phyloP scores from a whole-genome alignment of 2,797 vertebrate species.

The Clarias fuscus region DNA sequence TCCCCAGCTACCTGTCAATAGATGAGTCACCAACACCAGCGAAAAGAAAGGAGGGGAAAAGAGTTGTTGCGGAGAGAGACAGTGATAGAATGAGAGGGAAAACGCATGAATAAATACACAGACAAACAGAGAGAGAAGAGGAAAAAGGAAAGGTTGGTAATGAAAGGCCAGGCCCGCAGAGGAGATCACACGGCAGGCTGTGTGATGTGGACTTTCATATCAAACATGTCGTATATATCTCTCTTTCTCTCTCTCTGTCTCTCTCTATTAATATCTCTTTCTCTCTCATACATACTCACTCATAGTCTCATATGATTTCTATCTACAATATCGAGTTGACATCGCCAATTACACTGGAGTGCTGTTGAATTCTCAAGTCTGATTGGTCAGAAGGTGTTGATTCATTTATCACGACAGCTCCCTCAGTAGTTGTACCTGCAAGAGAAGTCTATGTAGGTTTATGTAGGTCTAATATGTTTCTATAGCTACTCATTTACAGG shows the following conservation, averaged over 20 bases:
- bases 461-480: not conserved
- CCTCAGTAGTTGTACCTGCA: not conserved
- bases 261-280: not conserved
- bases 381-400: not conserved
- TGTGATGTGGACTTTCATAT: slow-evolving; percentile 13
- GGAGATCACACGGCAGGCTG: slow-evolving; percentile 13
- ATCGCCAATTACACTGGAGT: not conserved
- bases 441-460: not conserved
- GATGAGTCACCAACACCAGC: slow-evolving; percentile 54
- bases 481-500: not conserved
- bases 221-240: not conserved
- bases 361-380: not conserved
- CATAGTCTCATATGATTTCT: slow-evolving; percentile 3
- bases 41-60: slow-evolving; percentile 29
- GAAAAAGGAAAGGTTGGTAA: slow-evolving; percentile 11
- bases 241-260: not conserved
- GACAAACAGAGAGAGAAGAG: slow-evolving; percentile 2
- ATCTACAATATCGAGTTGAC: not conserved
- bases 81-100: not conserved
- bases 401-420: not conserved
- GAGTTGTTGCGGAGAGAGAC: slow-evolving; percentile 6
- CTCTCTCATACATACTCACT: not conserved
- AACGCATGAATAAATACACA: not conserved
- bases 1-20: slow-evolving; percentile 52
- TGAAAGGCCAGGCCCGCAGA: slow-evolving; percentile 23